A percentile compares a stretch with the other conserved stretches of the same genome.
Conservation (phyloP, 2,888 invertebrate genomes). For the Drepanosiphum platanoidis region DNA sequence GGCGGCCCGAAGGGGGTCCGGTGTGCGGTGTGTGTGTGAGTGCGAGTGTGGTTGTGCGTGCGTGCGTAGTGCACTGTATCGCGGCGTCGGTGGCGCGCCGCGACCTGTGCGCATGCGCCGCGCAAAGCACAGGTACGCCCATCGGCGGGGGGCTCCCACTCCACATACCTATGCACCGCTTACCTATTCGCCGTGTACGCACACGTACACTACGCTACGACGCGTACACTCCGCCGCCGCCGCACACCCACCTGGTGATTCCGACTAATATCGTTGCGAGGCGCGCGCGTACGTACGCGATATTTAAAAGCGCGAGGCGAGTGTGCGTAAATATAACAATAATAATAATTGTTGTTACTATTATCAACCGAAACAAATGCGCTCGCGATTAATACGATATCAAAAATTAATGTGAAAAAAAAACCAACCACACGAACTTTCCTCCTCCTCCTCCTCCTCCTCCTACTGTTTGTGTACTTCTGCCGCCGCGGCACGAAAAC, state of each 20-base stretch:
- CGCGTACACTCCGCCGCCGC: slow-evolving; percentile 10
- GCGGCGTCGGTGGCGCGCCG: slow-evolving; percentile 27
- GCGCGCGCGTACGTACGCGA: not conserved
- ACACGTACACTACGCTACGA: not conserved
- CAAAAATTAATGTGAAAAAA: not conserved
- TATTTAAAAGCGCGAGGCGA: not conserved
- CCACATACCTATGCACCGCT: not conserved
- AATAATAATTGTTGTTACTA: too few species aligned
- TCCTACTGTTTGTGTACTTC: too few species aligned
- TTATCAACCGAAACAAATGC: slow-evolving; percentile 40
- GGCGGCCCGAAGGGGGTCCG: slow-evolving; percentile 39
- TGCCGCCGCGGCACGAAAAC: not conserved
- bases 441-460: not conserved
- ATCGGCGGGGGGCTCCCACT: slow-evolving; percentile 6
- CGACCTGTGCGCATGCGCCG: slow-evolving; percentile 39
- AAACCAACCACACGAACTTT: not conserved
- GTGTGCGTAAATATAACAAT: not conserved
- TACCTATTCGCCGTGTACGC: not conserved
- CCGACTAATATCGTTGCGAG: slow-evolving; percentile 4
- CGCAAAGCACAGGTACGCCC: slow-evolving; percentile 54
- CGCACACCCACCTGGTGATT: slow-evolving; percentile 56
- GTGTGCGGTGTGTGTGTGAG: not conserved
- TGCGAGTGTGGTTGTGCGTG: not conserved
- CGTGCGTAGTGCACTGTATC: slow-evolving; percentile 1
- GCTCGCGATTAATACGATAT: slow-evolving; percentile 19